Base-by-base conservation (phyloP, 1,140 invertebrate species). In the Zaprionus ghesquierei region DNA sequence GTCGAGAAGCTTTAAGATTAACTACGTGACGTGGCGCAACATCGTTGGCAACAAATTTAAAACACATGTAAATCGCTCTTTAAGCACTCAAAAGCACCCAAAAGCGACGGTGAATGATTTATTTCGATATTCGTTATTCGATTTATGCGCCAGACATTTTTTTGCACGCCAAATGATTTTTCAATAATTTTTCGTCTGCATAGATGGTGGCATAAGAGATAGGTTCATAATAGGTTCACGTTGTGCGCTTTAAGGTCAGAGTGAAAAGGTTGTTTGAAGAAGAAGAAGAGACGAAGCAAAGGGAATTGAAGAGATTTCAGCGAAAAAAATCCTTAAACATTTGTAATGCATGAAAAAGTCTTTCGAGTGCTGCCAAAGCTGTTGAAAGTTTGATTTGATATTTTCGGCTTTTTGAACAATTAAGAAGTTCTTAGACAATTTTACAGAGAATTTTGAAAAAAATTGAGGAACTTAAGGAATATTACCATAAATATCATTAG, bases 61-160 rank as follows among this genome's bases (percentile, higher is more conserved):
- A 58, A 58, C 35, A 58, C 20, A 41, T 58, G 55, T 38, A 58
- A 58, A 58, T 58, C 12, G 23, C 13, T 41, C 23, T 46, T 46
- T 3, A 15, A 59, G 41, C 25, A 13, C 25, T 20, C 27, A 29
- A 46, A 46, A 60, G 41, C 38, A 3, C 3, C 41, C 3, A 10
- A 44, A 44, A 35, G 8, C 41, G 3, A 10, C 6, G 18, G 3
- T 8, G 20, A 46, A 46, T 46, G 41, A 46, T 46, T 46, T 46
- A 46, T 46, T 46, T 46, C 41, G 41, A 46, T 46, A 20, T 46
- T 18, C n/a, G 35, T 41, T 46, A 46, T 46, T 46, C 41, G 41
- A 44, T 44, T 44, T 44, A 44, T 44, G 15, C 15, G 15, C 6
- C 33, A n/a, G n/a, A 41, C 35, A 15, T 41, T 38, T 38, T 15